A percentile compares a stretch with the other conserved stretches of the same genome.
These are phyloP conservation scores for Crotalus viridis DNA, from an alignment of 2,113 vertebrate genomes.

Conservation along the genomic window DNA sequence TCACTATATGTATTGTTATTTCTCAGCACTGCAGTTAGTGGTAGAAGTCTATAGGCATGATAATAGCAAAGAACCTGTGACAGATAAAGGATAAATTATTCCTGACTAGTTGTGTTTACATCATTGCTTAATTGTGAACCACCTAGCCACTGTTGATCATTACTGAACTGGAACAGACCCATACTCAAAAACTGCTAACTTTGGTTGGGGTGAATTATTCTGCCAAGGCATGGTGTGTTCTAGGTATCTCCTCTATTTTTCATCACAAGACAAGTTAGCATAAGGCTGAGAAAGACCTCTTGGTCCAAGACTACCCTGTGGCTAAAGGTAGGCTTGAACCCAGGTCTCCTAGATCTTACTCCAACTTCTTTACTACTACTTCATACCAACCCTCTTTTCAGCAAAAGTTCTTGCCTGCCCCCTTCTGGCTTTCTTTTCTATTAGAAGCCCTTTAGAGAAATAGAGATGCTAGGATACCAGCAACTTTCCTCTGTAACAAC, in stretches of 20 bases:
- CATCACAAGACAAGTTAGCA: background rate
- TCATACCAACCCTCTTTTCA: background rate
- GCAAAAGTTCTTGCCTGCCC: background rate
- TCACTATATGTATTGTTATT: background rate
- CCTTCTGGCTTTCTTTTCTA: background rate
- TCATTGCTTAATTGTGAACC: background rate
- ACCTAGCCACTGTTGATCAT: background rate
- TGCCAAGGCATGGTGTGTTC: background rate
- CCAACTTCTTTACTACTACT: background rate
- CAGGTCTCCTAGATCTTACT: background rate
- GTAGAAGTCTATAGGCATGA: background rate
- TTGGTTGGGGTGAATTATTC: background rate
- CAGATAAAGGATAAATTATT: constrained; percentile 12
- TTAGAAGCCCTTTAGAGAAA: background rate
- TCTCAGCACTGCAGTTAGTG: background rate
- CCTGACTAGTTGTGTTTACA: background rate
- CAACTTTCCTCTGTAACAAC: background rate
- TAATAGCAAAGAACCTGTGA: background rate
- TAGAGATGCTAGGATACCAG: background rate
- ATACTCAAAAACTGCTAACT: background rate
- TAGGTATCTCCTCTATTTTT: background rate
- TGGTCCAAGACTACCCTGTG: background rate
- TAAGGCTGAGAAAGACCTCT: background rate
- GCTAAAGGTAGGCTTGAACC: background rate
- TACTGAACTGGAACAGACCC: background rate